phyloP scores from a whole-genome alignment of 2,888 invertebrate genomes.

The Stenoptilia bipunctidactyla region DNA sequence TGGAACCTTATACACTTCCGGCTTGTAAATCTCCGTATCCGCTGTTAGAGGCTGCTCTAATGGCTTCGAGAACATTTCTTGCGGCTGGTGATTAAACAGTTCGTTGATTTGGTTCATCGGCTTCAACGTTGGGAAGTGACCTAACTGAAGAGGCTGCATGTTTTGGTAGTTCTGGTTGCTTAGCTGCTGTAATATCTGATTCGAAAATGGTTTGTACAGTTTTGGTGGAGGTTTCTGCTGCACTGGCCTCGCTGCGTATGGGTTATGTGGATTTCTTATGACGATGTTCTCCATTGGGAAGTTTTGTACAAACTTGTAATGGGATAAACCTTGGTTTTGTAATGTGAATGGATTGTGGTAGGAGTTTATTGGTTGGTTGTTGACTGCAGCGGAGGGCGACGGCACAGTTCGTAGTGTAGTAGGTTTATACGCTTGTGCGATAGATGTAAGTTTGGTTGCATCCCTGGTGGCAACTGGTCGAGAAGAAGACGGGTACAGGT shows the following conservation, averaged over 20 bases:
- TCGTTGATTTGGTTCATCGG: slow-evolving; percentile 26
- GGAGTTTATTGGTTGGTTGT: slow-evolving; percentile 55
- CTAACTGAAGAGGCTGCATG: slow-evolving; percentile 49
- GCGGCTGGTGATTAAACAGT: slow-evolving; percentile 36
- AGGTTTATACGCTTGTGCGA: slow-evolving; percentile 59
- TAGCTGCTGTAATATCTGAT: slow-evolving; percentile 42
- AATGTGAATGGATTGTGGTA: slow-evolving; percentile 57
- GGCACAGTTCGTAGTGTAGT: slow-evolving; percentile 47
- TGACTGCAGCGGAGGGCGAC: slow-evolving; percentile 25
- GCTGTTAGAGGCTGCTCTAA: slow-evolving; percentile 27
- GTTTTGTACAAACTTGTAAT: slow-evolving; percentile 55
- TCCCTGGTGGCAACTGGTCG: slow-evolving; percentile 51
- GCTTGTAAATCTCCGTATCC: slow-evolving; percentile 46
- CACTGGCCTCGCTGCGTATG: slow-evolving; percentile 42
- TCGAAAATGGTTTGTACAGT: slow-evolving; percentile 34
- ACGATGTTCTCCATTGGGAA: slow-evolving; percentile 47
- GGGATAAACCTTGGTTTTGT: slow-evolving; percentile 38
- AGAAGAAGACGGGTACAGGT: slow-evolving; percentile 46
- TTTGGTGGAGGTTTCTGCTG: slow-evolving; percentile 48
- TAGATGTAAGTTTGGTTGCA: slow-evolving; percentile 51
- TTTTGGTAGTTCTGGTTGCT: slow-evolving; percentile 20
- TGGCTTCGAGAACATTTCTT: slow-evolving; percentile 41
- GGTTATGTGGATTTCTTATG: slow-evolving; percentile 50
- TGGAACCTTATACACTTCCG: slow-evolving; percentile 50
- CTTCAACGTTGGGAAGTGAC: slow-evolving; percentile 41